Evolutionary conservation across 2,888 invertebrate species (phyloP).

Genomic region (Molanna angustata): DNA sequence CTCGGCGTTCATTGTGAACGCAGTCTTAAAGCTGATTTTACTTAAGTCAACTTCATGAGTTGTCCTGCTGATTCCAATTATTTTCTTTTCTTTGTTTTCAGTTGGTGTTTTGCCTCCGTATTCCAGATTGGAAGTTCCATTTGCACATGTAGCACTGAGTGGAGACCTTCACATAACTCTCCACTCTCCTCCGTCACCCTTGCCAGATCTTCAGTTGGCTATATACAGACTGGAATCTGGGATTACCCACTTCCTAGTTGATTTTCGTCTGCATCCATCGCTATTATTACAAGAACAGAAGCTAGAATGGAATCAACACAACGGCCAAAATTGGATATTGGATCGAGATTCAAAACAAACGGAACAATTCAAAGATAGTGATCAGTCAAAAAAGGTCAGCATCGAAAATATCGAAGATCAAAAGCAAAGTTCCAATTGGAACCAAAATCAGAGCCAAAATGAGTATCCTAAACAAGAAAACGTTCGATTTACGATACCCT

Average conservation of each 20-base stretch:
- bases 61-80: not conserved
- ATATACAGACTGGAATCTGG: slow-evolving; percentile 47
- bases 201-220: slow-evolving; percentile 37
- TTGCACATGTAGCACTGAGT: slow-evolving; percentile 72
- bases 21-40: no score
- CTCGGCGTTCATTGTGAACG: no score
- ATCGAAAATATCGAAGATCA: slow-evolving; percentile 10
- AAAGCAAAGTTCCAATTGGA: not conserved
- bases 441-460: slow-evolving; percentile 3
- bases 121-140: slow-evolving; percentile 64
- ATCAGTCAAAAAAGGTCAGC: not conserved
- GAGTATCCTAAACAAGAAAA: slow-evolving; percentile 2
- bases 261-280: slow-evolving; percentile 40
- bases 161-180: slow-evolving; percentile 76
- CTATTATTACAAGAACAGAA: slow-evolving; percentile 41
- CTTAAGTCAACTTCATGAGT: no score
- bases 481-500: slow-evolving; percentile 55
- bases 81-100: slow-evolving; percentile 13
- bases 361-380: no score
- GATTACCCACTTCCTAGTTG: slow-evolving; percentile 35
- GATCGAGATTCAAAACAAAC: not conserved
- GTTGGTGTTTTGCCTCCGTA: slow-evolving; percentile 32
- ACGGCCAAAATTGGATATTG: slow-evolving; percentile 42
- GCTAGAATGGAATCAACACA: slow-evolving; percentile 47
- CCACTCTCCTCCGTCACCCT: slow-evolving; percentile 37